Base-by-base conservation (phyloP, 2,888 invertebrate species). In the Pyrgus malvae region DNA sequence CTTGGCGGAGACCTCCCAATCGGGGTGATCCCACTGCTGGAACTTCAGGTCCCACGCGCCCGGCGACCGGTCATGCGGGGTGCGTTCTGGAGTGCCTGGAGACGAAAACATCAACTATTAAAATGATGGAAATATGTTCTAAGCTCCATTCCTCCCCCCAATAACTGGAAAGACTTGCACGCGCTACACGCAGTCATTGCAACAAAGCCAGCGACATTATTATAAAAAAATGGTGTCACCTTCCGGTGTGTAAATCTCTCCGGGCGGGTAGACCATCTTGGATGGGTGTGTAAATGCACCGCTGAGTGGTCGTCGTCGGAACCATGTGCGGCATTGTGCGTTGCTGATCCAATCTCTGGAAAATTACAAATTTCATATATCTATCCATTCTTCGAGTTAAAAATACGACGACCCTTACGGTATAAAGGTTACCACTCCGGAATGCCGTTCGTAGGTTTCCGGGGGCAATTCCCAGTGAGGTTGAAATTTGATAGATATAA, bases 201-300 rank as follows among this genome's bases (percentile, higher is more conserved):
- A n/a, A n/a, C n/a, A n/a, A n/a, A n/a, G n/a, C n/a, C n/a, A n/a
- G n/a, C n/a, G n/a, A n/a, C n/a, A n/a, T n/a, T n/a, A 21, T 21
- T 4, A 21, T 4, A 21, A 4, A 6, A 21, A 4, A 21, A 4
- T 6, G 21, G 1, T 25, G 2, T 27, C 2, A 27, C 27, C 27
- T 27, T 27, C 27, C 1, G 97, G 97, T 0, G 97, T 96, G 78
- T 95, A 96, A 9, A 90, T 88, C 64, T 94, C 93, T 2, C 96
- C 96, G 1, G 97, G 97, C 51, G 97, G 97, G 84, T 98, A 98
- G 2, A 98, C 96, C 97, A 98, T 98, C 80, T 93, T 94, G 45
- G 97, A 97, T n/a, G 97, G 97, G 80, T 98, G 96, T 19, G 95
- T 95, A 86, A 95, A 96, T 46, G 97, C 97, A 48, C 95, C 95